These are phyloP conservation scores for Hylaea fasciaria DNA, from an alignment of 2,888 invertebrate species.

Conservation along the genomic window DNA sequence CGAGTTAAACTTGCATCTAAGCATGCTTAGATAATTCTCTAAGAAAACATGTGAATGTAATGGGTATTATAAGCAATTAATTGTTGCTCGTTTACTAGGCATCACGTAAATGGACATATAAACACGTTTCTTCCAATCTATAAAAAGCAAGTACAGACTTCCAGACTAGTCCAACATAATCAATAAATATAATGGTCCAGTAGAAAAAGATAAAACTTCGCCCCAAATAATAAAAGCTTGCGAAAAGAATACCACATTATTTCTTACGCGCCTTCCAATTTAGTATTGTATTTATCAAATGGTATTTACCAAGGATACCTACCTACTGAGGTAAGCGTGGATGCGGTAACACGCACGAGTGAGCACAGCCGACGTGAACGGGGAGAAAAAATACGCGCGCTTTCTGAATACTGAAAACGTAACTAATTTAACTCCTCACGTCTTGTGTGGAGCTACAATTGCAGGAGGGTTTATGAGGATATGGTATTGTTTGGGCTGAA, in stretches of 20 bases:
- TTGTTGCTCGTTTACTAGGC: too few relatives aligned
- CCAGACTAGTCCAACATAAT: too few relatives aligned
- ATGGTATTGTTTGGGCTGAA: conserved; percentile 17
- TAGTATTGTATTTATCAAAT: conserved; percentile 36
- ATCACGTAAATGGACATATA: too few relatives aligned
- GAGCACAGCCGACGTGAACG: conserved; percentile 43
- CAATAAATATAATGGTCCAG: too few relatives aligned
- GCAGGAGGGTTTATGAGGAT: conserved; percentile 6
- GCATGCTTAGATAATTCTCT: too few relatives aligned
- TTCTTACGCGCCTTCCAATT: conserved; percentile 10
- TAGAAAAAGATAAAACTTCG: not conserved
- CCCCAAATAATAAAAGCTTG: conserved; percentile 1
- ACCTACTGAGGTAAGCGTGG: conserved; percentile 25
- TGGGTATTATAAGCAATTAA: too few relatives aligned
- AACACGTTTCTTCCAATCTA: too few relatives aligned
- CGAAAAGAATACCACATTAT: conserved; percentile 4
- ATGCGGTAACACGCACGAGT: conserved; percentile 51
- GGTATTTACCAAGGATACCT: conserved; percentile 37
- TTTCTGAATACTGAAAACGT: conserved; percentile 67
- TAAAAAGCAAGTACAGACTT: too few relatives aligned
- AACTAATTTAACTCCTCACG: conserved; percentile 61
- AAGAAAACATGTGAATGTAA: too few relatives aligned
- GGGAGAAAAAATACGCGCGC: conserved; percentile 40
- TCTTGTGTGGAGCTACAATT: conserved; percentile 22
- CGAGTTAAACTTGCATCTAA: too few relatives aligned